Percentiles rank a stretch among this genome's conserved stretches.
phyloP scores from a whole-genome alignment of 2,888 invertebrate genomes.

The Hirtodrosophila cameraria region DNA sequence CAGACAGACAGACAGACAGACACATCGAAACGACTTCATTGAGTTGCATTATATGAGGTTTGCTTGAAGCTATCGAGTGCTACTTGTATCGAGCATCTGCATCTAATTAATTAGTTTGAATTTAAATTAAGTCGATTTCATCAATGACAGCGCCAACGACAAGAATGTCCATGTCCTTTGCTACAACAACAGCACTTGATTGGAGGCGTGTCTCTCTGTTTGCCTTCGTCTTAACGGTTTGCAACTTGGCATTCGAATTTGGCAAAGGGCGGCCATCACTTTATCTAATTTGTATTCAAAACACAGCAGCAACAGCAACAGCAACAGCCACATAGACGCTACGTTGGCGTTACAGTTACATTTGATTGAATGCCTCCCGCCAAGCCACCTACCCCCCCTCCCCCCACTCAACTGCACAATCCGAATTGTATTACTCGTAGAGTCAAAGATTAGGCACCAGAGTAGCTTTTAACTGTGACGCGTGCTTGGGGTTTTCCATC shows the following conservation, averaged over 20 bases:
- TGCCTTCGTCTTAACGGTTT: constrained; percentile 11
- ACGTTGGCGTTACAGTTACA: constrained; percentile 53
- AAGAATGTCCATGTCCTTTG: constrained; percentile 35
- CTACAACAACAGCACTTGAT: constrained; percentile 46
- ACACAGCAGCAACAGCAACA: constrained; percentile 50
- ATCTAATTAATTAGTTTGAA: constrained; percentile 81
- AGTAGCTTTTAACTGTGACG: constrained; percentile 48
- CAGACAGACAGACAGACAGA: constrained; percentile 20
- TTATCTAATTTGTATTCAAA: constrained; percentile 76
- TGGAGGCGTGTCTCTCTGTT: constrained; percentile 63
- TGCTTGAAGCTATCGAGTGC: not conserved
- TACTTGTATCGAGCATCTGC: constrained; percentile 14
- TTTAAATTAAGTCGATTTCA: constrained; percentile 75
- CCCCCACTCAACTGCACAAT: not conserved
- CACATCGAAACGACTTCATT: constrained; percentile 35
- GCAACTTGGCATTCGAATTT: constrained; percentile 49
- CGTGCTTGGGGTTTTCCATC: constrained; percentile 45
- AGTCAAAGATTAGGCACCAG: constrained; percentile 39
- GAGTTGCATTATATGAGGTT: constrained; percentile 26
- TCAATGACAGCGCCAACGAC: constrained; percentile 59
- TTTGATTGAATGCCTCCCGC: constrained; percentile 70
- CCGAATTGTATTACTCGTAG: no score
- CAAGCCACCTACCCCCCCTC: constrained; percentile 10
- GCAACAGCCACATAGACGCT: constrained; percentile 44
- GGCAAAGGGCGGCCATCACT: constrained; percentile 67